Evolutionary conservation across 2,113 vertebrate species (phyloP).

Genomic region (Gymnorhina tibicen): DNA sequence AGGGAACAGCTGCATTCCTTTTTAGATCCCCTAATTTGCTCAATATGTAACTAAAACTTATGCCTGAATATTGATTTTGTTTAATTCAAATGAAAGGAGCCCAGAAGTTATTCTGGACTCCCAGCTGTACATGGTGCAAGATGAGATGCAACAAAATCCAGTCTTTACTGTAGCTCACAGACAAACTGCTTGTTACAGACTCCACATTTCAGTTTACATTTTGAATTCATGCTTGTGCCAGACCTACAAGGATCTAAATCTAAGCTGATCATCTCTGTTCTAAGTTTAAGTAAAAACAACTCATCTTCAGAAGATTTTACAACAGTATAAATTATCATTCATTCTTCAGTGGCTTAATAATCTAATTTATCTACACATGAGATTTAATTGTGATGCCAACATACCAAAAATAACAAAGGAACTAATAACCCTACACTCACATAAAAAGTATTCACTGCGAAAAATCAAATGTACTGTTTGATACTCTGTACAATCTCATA

Average conservation of each 20-base stretch:
- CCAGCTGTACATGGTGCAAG: slow-evolving; percentile 65
- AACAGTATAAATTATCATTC: background rate
- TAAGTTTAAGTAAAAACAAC: background rate
- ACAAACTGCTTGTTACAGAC: background rate
- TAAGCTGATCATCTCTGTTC: background rate
- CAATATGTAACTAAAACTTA: slow-evolving; percentile 34
- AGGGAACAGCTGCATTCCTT: background rate
- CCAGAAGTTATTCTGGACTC: slow-evolving; percentile 60
- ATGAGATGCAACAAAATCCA: slow-evolving; percentile 10
- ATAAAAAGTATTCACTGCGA: background rate
- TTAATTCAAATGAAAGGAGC: slow-evolving; percentile 71
- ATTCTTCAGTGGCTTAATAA: background rate
- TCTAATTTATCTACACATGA: background rate
- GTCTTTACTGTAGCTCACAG: background rate
- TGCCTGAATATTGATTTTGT: slow-evolving; percentile 38
- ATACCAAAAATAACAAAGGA: background rate
- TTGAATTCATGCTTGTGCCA: background rate
- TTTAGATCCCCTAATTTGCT: background rate
- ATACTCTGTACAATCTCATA: background rate
- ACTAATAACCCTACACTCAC: background rate
- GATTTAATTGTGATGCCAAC: background rate
- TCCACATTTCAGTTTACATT: background rate
- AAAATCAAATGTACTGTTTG: background rate
- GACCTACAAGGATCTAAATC: background rate
- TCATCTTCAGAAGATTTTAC: background rate